phyloP scores from a whole-genome alignment of 1,140 invertebrate species.

The Homarus americanus region DNA sequence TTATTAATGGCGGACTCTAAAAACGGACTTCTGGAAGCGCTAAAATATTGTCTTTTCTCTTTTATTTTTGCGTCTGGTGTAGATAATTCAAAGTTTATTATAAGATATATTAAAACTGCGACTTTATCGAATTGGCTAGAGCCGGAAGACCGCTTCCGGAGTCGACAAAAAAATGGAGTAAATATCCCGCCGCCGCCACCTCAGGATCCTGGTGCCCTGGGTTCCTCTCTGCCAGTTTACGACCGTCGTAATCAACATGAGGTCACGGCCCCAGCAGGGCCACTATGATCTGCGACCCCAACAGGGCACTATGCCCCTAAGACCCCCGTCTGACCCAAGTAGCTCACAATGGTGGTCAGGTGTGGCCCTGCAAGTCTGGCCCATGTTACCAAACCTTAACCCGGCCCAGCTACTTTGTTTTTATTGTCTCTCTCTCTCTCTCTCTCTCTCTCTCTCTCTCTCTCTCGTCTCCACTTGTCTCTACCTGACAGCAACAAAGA shows the following conservation, averaged over 20 bases:
- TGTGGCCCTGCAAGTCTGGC: constrained; percentile 16
- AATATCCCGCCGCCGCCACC: neutral
- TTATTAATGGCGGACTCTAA: neutral
- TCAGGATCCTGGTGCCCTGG: neutral
- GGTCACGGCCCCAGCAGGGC: neutral
- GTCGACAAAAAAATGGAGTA: constrained; percentile 6
- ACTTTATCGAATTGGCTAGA: neutral
- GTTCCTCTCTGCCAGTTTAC: constrained; percentile 8
- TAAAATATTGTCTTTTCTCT: too few relatives aligned
- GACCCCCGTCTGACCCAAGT: constrained; percentile 25
- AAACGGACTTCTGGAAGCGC: too few relatives aligned
- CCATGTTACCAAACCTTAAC: neutral
- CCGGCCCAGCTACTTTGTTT: neutral
- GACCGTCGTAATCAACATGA: neutral
- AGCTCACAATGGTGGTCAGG: constrained; percentile 11
- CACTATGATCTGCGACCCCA: neutral
- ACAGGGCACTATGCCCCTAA: neutral
- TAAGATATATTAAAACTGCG: neutral
- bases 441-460: too few relatives aligned
- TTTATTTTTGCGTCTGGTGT: too few relatives aligned
- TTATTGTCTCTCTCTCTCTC: too few relatives aligned
- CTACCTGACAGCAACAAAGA: too few relatives aligned
- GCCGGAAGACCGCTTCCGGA: constrained; percentile 28
- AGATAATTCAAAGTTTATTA: too few relatives aligned
- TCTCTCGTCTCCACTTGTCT: too few relatives aligned